Evolutionary conservation across 1,140 invertebrate genomes (phyloP), one percentile per base, ranked within the genome.

Genomic region (Coptotermes formosanus): DNA sequence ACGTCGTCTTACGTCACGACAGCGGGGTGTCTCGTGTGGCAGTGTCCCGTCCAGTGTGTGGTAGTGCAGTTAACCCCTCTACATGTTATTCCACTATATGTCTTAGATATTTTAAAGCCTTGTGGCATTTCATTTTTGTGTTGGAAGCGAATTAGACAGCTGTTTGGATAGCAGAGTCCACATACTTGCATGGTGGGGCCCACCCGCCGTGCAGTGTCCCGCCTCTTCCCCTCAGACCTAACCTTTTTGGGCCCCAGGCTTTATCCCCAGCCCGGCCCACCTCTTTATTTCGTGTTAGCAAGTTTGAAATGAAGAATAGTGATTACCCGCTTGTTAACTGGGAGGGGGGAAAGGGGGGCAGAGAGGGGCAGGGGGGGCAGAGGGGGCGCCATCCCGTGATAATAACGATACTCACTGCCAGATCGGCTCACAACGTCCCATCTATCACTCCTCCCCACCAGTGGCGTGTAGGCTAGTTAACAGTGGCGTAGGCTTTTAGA

Each of bases 381-480:
- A 64, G 44, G 64, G 59, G n/a, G n/a, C 2, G n/a, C n/a, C 25
- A 30, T 25, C 64, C 64, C 64, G 25, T 30, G 64, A 86, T 86
- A 86, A 86, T 86, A 86, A 64, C 52, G 82, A 59, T 86, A 86
- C 82, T 86, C 86, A 86, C 82, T 86, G 86, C 86, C 86, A 83
- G 48, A 59, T 84, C 82, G 82, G 30, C 44, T 86, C 82, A 82
- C 86, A 48, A 38, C 7, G 21, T 43, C 25, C 86, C 86, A 82
- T 86, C 83, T 64, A 82, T 86, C 86, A 86, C 52, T 75, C n/a
- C 25, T n/a, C n/a, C n/a, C n/a, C 25, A 8, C 7, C 64, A 75
- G 64, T 75, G 64, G 64, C 64, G 64, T 75, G 59, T 19, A 8
- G 59, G 12, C n/a, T 75, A 75, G n/a, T n/a, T 7, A 16, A 21